Percentiles rank a stretch among this genome's conserved stretches.
These are phyloP conservation scores for Patella ulyssiponensis DNA, from an alignment of 2,888 invertebrate species.

Conservation along the genomic window DNA sequence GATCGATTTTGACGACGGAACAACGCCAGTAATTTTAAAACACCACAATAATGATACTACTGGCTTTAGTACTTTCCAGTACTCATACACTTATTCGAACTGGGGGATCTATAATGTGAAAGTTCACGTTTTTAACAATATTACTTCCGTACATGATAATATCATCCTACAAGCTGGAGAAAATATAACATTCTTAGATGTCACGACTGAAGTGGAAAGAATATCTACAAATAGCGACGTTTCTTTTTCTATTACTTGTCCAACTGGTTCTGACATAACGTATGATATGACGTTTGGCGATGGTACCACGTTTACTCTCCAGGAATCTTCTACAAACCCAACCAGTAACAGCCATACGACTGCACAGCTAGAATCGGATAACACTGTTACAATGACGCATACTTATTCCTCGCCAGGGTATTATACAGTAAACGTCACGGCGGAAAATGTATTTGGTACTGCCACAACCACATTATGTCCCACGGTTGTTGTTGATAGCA, in stretches of 20 bases:
- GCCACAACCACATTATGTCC: constrained; percentile 60
- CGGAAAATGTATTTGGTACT: constrained; percentile 56
- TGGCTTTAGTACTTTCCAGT: constrained; percentile 46
- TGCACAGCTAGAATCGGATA: constrained; percentile 39
- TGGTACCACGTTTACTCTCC: constrained; percentile 49
- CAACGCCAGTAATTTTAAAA: constrained; percentile 23
- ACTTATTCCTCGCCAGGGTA: constrained; percentile 48
- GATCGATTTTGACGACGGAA: constrained; percentile 62
- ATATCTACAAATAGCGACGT: constrained; percentile 47
- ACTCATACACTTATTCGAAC: constrained; percentile 54
- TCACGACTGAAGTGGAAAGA: constrained; percentile 47
- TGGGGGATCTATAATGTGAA: constrained; percentile 67
- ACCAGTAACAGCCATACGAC: constrained; percentile 14
- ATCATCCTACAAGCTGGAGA: constrained; percentile 62
- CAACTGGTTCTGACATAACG: constrained; percentile 60
- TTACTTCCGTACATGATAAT: constrained; percentile 48
- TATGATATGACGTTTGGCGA: constrained; percentile 59
- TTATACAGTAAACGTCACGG: constrained; percentile 53
- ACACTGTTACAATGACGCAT: constrained; percentile 48
- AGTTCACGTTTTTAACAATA: constrained; percentile 60
- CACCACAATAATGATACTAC: constrained; percentile 28
- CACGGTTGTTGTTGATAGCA: constrained; percentile 49
- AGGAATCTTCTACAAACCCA: constrained; percentile 15
- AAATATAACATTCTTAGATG: constrained; percentile 62
- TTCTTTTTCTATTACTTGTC: constrained; percentile 52